Evolutionary conservation across 2,888 invertebrate species (phyloP).

Genomic region (Ryuthela nishihirai): DNA sequence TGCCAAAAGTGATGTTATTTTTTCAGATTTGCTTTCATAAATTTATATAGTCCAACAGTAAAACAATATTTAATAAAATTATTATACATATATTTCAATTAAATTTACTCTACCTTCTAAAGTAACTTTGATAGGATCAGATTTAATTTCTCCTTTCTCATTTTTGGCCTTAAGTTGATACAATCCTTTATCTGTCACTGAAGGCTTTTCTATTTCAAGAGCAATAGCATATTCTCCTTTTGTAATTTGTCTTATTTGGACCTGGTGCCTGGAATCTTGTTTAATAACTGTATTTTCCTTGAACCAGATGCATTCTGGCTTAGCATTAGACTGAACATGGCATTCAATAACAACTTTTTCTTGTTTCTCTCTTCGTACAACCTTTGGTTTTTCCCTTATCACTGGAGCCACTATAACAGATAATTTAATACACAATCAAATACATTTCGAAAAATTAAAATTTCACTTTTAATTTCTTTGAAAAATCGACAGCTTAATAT

Average conservation of each 20-base stretch:
- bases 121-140: constrained; percentile 82
- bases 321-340: constrained; percentile 86
- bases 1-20: too few relatives aligned
- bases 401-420: constrained; percentile 73
- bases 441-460: too few relatives aligned
- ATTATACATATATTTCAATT: constrained; percentile 8
- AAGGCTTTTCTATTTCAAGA: constrained; percentile 80
- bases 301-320: constrained; percentile 90
- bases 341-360: constrained; percentile 85
- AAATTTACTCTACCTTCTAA: constrained; percentile 55
- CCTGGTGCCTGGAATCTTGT: constrained; percentile 70
- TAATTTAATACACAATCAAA: too few relatives aligned
- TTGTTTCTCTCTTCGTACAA: constrained; percentile 86
- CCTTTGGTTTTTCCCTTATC: constrained; percentile 82
- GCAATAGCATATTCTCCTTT: constrained; percentile 86
- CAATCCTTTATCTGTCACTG: constrained; percentile 75
- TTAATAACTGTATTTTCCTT: constrained; percentile 75
- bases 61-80: too few relatives aligned
- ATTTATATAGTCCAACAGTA: too few relatives aligned
- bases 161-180: constrained; percentile 89
- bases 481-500: too few relatives aligned
- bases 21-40: too few relatives aligned
- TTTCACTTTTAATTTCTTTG: too few relatives aligned
- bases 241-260: constrained; percentile 68
- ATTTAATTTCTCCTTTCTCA: constrained; percentile 87